A percentile compares a stretch with the other conserved stretches of the same genome.
Evolutionary conservation across 2,888 invertebrate genomes (phyloP).

Genomic region (Phengaris arion): DNA sequence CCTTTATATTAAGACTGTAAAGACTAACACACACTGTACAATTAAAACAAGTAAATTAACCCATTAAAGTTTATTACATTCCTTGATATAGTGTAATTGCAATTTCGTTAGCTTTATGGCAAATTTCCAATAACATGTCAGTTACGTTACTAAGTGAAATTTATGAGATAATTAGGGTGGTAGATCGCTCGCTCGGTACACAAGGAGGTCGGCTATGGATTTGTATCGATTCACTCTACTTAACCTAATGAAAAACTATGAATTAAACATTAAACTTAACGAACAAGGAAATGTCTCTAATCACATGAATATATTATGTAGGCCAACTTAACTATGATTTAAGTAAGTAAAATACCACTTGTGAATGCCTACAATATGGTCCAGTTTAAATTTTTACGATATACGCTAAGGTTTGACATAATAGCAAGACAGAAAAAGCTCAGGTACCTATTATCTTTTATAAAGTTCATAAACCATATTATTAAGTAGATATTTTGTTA

Average conservation of each 20-base stretch:
- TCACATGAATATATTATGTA: constrained; percentile 10
- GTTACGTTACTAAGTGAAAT: constrained; percentile 76
- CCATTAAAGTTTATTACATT: constrained; percentile 31
- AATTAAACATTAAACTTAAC: constrained; percentile 8
- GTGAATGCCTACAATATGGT: neutral
- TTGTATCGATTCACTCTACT: constrained; percentile 42
- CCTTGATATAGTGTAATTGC: constrained; percentile 34
- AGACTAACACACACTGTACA: neutral
- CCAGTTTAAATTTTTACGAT: no score
- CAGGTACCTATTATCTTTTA: no score
- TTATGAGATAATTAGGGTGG: constrained; percentile 74
- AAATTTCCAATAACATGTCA: constrained; percentile 72
- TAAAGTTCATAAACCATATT: no score
- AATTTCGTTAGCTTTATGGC: constrained; percentile 53
- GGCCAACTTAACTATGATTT: neutral
- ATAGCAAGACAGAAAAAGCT: no score
- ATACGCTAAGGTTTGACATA: no score
- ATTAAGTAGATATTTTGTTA: no score
- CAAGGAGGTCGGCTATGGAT: constrained; percentile 54
- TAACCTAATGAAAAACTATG: constrained; percentile 27
- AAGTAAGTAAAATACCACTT: neutral
- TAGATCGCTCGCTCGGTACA: constrained; percentile 60
- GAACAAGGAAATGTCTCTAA: constrained; percentile 12
- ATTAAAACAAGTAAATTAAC: constrained; percentile 25
- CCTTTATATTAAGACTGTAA: neutral